Evolutionary conservation across 2,113 vertebrate species (phyloP).

Genomic region (Neofelis nebulosa): DNA sequence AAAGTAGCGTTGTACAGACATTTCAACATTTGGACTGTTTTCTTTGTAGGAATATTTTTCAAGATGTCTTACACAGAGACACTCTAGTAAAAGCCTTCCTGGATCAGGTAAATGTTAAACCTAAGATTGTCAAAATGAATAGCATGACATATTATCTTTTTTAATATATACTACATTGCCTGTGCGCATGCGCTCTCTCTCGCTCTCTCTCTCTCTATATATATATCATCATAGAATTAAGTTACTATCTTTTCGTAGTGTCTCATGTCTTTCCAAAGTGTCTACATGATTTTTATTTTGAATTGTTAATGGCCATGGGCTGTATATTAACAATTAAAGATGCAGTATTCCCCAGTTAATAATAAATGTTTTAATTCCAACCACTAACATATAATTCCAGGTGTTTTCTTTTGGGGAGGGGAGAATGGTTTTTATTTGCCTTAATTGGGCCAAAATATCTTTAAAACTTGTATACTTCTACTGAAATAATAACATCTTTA

Average conservation of each 20-base stretch:
- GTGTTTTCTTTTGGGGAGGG: neutral
- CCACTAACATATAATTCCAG: neutral
- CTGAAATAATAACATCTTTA: constrained; percentile 27
- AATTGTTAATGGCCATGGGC: neutral
- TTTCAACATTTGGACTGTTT: constrained; percentile 54
- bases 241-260: neutral
- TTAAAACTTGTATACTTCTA: neutral
- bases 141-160: neutral
- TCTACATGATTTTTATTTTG: constrained; percentile 36
- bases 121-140: constrained; percentile 10
- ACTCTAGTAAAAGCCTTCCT: constrained; percentile 95
- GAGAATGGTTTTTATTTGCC: neutral
- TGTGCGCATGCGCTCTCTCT: neutral
- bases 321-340: constrained; percentile 4
- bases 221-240: neutral
- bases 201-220: neutral
- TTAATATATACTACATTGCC: neutral
- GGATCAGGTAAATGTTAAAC: constrained; percentile 90
- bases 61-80: constrained; percentile 96
- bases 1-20: constrained; percentile 17
- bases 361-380: constrained; percentile 10
- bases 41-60: constrained; percentile 93
- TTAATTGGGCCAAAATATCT: constrained; percentile 25
- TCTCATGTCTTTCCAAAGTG: constrained; percentile 1
- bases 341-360: neutral